Percentiles rank a stretch among this genome's conserved stretches.
These are phyloP conservation scores for Invenusta paracnida DNA, from an alignment of 2,888 invertebrate species.

Conservation along the genomic window DNA sequence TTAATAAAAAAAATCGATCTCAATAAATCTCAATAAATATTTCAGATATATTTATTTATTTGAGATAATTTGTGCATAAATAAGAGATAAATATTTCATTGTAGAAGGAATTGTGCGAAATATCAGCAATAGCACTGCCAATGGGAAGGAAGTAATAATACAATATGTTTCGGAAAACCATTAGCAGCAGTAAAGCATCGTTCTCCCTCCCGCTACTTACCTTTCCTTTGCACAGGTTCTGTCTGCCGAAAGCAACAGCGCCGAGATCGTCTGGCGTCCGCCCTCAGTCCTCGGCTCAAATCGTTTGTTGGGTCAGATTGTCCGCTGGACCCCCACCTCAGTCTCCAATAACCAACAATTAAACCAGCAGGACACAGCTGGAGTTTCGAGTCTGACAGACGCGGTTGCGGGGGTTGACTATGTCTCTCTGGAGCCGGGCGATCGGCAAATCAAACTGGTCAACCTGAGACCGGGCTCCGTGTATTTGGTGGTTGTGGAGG, in stretches of 20 bases:
- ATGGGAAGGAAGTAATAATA: too few relatives aligned
- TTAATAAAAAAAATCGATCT: too few relatives aligned
- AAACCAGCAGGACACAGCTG: slow-evolving; percentile 33
- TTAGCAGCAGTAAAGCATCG: too few relatives aligned
- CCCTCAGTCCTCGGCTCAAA: slow-evolving; percentile 58
- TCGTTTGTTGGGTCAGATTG: slow-evolving; percentile 54
- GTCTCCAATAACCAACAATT: slow-evolving; percentile 46
- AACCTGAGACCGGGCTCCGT: slow-evolving; percentile 50
- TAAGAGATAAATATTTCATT: too few relatives aligned
- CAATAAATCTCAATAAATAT: too few relatives aligned
- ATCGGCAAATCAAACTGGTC: slow-evolving; percentile 43
- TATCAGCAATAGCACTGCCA: too few relatives aligned
- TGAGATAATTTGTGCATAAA: too few relatives aligned
- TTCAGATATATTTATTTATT: too few relatives aligned
- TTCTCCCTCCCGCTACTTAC: too few relatives aligned
- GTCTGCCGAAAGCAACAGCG: slow-evolving; percentile 51
- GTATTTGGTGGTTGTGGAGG: slow-evolving; percentile 58
- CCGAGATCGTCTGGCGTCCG: slow-evolving; percentile 57
- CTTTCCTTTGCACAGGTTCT: too few relatives aligned
- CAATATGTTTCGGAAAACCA: too few relatives aligned
- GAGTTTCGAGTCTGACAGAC: slow-evolving; percentile 39
- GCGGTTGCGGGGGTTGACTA: slow-evolving; percentile 54
- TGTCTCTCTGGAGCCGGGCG: slow-evolving; percentile 52
- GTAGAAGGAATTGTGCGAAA: too few relatives aligned
- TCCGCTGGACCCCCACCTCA: slow-evolving; percentile 53